phyloP scores from a whole-genome alignment of 2,113 vertebrate genomes.

The Tiliqua scincoides region DNA sequence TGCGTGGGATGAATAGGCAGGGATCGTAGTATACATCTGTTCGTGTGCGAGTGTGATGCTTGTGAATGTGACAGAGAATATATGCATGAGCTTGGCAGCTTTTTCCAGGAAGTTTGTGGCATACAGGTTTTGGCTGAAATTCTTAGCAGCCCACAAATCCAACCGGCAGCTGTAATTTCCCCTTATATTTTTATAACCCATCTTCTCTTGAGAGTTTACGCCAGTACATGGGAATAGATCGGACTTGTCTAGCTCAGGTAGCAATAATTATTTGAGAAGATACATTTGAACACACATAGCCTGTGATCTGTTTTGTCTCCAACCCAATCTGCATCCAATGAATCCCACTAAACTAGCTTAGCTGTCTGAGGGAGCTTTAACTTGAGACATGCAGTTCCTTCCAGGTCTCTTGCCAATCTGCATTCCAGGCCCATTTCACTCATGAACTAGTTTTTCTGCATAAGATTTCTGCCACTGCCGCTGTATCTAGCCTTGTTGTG shows the following conservation, averaged over 20 bases:
- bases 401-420: too few relatives aligned
- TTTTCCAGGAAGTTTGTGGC: not conserved
- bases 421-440: too few relatives aligned
- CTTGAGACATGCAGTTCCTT: too few relatives aligned
- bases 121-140: not conserved
- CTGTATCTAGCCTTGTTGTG: too few relatives aligned
- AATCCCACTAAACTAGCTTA: too few relatives aligned
- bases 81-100: not conserved
- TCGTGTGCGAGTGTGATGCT: not conserved
- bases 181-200: not conserved
- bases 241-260: not conserved
- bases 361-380: too few relatives aligned
- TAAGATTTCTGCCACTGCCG: too few relatives aligned
- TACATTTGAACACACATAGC: not conserved
- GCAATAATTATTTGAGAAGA: not conserved
- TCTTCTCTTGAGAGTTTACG: not conserved
- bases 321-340: too few relatives aligned
- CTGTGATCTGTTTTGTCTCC: not conserved
- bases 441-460: too few relatives aligned
- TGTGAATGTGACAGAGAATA: not conserved
- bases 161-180: not conserved
- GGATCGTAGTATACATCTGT: too few relatives aligned
- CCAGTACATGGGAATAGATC: not conserved
- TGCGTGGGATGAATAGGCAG: not conserved
- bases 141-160: conserved; percentile 4